These are phyloP conservation scores for Drosophila dunni DNA, from an alignment of 1,140 invertebrate species.

Conservation along the genomic window DNA sequence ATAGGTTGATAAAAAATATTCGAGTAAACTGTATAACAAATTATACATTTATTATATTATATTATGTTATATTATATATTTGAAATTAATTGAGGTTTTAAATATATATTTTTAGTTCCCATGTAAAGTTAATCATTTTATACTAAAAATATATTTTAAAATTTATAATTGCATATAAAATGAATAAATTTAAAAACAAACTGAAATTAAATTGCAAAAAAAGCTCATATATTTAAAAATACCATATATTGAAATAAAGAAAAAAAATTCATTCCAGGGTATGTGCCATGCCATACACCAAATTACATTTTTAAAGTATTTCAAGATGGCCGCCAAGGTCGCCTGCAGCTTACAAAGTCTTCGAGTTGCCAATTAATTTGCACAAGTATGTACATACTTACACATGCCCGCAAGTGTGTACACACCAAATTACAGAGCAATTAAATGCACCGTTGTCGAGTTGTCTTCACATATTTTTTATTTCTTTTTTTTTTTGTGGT, in stretches of 20 bases:
- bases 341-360: slow-evolving; percentile 9
- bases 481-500: slow-evolving; percentile 1
- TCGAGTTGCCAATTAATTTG: slow-evolving; percentile 36
- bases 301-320: background rate
- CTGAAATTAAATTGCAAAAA: background rate
- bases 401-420: slow-evolving; percentile 13
- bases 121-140: too few species aligned
- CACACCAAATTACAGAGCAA: slow-evolving; percentile 37
- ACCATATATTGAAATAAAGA: too few species aligned
- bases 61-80: too few species aligned
- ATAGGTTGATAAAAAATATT: too few species aligned
- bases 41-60: too few species aligned
- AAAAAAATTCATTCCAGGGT: background rate
- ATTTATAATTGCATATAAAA: background rate
- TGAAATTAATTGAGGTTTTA: too few species aligned
- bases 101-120: too few species aligned
- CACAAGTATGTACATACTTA: slow-evolving; percentile 9
- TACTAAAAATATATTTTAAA: too few species aligned
- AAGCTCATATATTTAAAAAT: background rate
- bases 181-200: background rate
- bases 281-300: background rate
- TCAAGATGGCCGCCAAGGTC: slow-evolving; percentile 17
- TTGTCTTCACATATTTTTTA: slow-evolving; percentile 5
- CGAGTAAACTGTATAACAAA: too few species aligned
- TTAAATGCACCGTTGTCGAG: slow-evolving; percentile 32